Evolutionary conservation across 2,113 vertebrate genomes (phyloP), one percentile per base, ranked within the genome.

Genomic region (Corvus hawaiiensis): DNA sequence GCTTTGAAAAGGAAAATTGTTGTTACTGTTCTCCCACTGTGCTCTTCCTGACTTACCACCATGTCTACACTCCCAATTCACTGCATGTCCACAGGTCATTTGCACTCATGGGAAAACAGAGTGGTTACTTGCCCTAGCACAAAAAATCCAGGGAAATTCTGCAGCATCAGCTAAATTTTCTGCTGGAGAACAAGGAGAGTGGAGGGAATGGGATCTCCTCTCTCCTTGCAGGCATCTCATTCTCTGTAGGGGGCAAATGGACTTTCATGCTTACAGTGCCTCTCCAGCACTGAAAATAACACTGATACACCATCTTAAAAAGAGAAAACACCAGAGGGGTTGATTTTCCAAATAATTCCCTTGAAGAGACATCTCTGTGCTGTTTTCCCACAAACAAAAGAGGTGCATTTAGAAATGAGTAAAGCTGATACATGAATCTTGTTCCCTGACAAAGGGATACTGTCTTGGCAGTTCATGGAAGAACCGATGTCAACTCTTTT

Each of bases 131-230:
- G 68, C 16, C 67, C 17, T 43, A 62, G 84, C 61, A 71, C 2
- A 5, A 19, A 76, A 93, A 59, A 43, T 5, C 23, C 58, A 44
- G 16, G 21, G 17, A 41, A 56, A 3, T 80, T 93, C 74, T 93
- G 71, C 84, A 89, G 78, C 62, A 75, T 89, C 89, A 96, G 90
- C 93, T 88, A 43, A 90, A 67, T 13, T 82, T 81, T 62, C 75
- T 82, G 78, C 58, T 54, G 51, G 30, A 77, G 63, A 83, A 58
- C 23, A 46, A 86, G 62, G 71, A 44, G 48, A 74, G 30, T 1
- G 2, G n/a, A 59, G 49, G 66, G 18, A 79, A 41, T 0, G 7
- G 21, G 8, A 44, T 64, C n/a, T 94, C 43, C 62, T 67, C 28
- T 74, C 30, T 63, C 79, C 49, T 72, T 43, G 11, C 55, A 89